phyloP scores from a whole-genome alignment of 2,888 invertebrate genomes.

The Erebia epiphron region DNA sequence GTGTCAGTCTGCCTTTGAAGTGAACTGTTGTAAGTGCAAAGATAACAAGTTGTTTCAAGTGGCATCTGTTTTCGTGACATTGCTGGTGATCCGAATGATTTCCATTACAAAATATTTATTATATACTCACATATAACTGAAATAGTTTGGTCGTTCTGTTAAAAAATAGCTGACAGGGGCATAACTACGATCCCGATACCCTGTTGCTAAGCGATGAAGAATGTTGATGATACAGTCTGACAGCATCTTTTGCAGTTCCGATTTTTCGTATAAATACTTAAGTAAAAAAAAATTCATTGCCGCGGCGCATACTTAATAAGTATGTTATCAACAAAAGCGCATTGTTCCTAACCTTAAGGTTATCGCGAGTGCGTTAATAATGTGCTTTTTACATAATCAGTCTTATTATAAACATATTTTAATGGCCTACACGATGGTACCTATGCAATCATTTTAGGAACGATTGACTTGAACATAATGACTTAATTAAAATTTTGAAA shows the following conservation, averaged over 20 bases:
- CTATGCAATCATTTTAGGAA: neutral
- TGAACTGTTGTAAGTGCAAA: neutral
- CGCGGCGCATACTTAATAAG: no score
- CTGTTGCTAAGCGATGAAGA: no score
- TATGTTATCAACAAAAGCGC: constrained; percentile 1
- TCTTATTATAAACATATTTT: neutral
- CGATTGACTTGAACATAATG: no score
- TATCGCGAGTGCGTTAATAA: constrained; percentile 6
- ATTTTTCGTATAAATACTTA: neutral
- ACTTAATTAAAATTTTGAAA: no score
- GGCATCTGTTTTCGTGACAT: constrained; percentile 12
- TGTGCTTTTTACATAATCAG: neutral
- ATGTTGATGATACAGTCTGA: no score
- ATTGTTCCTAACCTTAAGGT: constrained; percentile 5
- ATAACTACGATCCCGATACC: neutral
- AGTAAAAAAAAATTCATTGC: neutral
- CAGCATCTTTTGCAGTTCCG: no score
- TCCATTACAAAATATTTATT: neutral
- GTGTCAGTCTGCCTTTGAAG: neutral
- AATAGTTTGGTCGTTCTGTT: neutral
- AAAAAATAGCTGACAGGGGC: neutral
- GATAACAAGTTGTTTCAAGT: neutral
- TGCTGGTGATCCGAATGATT: neutral
- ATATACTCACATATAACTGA: neutral
- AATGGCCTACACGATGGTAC: neutral